phyloP scores from a whole-genome alignment of 2,888 invertebrate species.

The Entomobrya multifasciata region DNA sequence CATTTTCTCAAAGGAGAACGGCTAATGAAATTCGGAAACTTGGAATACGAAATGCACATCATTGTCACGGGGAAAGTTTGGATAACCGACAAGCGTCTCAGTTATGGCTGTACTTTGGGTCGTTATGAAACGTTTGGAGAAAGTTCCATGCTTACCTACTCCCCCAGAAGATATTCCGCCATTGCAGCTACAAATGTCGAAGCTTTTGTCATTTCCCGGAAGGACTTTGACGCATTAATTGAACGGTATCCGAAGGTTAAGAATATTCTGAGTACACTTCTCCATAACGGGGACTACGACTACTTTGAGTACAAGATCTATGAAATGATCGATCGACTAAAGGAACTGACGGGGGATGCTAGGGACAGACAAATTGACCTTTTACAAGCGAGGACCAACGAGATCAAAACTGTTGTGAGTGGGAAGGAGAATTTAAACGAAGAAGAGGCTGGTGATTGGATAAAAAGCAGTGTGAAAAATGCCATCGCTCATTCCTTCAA shows the following conservation, averaged over 20 bases:
- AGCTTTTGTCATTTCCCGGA: conserved; percentile 41
- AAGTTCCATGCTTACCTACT: conserved; percentile 42
- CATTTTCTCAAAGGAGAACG: conserved; percentile 75
- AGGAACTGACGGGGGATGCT: conserved; percentile 34
- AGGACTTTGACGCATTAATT: conserved; percentile 52
- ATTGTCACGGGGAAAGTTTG: conserved; percentile 77
- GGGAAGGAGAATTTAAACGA: conserved; percentile 23
- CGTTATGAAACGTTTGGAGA: conserved; percentile 63
- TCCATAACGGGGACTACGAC: conserved; percentile 54
- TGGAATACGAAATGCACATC: conserved; percentile 77
- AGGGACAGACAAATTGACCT: conserved; percentile 46
- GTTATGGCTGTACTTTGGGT: conserved; percentile 70
- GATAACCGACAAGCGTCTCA: conserved; percentile 72
- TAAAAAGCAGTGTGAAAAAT: neutral
- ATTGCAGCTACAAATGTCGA: conserved; percentile 61
- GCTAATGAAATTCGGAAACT: conserved; percentile 75
- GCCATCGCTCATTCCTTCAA: neutral
- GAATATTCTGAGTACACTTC: conserved; percentile 33
- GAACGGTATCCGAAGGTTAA: conserved; percentile 67
- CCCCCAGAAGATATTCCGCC: conserved; percentile 46
- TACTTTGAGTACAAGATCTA: conserved; percentile 69
- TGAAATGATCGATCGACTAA: conserved; percentile 57
- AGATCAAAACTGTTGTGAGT: conserved; percentile 47
- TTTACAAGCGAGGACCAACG: conserved; percentile 29
- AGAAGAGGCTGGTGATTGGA: conserved; percentile 63